These are phyloP conservation scores for Andrena chrysosceles DNA, from an alignment of 2,888 invertebrate species.

Conservation along the genomic window DNA sequence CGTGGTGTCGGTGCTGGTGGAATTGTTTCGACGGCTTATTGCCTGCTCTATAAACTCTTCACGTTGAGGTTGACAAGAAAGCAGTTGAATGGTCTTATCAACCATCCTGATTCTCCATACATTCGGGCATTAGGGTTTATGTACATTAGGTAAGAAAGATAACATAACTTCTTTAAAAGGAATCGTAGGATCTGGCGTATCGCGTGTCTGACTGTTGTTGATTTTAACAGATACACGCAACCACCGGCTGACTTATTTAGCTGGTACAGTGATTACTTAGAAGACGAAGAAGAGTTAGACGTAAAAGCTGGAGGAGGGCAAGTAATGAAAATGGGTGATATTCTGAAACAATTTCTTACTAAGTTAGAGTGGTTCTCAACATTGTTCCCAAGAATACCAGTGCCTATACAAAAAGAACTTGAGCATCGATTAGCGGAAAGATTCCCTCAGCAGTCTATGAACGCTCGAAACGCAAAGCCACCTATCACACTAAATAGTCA, in stretches of 20 bases:
- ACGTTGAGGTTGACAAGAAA: conserved; percentile 98
- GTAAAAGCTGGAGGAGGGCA: conserved; percentile 99
- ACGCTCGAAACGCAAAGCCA: conserved; percentile 82
- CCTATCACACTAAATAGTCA: conserved; percentile 83
- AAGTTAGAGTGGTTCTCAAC: conserved; percentile 99
- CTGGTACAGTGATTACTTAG: conserved; percentile 98
- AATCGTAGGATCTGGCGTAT: not conserved
- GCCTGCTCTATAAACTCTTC: conserved; percentile 99
- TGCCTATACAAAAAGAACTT: conserved; percentile 97
- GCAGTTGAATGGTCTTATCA: conserved; percentile 97
- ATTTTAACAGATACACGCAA: conserved; percentile 93
- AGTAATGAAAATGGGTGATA: conserved; percentile 95
- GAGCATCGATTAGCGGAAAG: conserved; percentile 90
- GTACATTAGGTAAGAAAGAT: conserved; percentile 88
- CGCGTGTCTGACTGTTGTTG: not conserved
- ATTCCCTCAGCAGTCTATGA: conserved; percentile 86
- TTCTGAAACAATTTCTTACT: conserved; percentile 96
- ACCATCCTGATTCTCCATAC: conserved; percentile 98
- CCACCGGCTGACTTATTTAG: conserved; percentile 98
- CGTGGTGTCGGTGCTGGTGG: conserved; percentile 99
- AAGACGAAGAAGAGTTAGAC: conserved; percentile 98
- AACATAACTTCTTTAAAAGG: not conserved
- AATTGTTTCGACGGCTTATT: conserved; percentile 99
- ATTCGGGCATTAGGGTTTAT: conserved; percentile 97
- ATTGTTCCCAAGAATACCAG: conserved; percentile 98